phyloP scores from a whole-genome alignment of 2,797 vertebrate genomes.

The Hydrolagus colliei region DNA sequence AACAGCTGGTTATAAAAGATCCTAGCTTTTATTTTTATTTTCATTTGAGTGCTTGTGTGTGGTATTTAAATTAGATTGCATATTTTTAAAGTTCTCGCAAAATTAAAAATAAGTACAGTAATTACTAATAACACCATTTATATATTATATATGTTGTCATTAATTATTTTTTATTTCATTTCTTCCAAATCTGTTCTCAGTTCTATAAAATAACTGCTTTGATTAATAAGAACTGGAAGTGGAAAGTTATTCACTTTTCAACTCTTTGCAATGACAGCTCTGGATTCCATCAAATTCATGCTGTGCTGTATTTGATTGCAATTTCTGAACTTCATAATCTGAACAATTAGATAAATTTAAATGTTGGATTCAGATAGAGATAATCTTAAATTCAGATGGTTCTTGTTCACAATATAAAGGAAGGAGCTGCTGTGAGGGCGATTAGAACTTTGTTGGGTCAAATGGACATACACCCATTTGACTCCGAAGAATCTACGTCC shows the following conservation, averaged over 20 bases:
- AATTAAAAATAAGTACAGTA: not conserved
- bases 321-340: not conserved
- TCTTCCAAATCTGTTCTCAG: not conserved
- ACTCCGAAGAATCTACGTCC: no score
- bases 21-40: not conserved
- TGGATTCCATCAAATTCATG: not conserved
- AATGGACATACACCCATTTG: no score
- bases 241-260: not conserved
- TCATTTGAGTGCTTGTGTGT: not conserved
- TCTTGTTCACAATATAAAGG: not conserved
- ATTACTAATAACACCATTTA: not conserved
- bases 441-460: not conserved
- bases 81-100: not conserved
- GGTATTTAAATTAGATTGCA: not conserved
- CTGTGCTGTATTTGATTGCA: not conserved
- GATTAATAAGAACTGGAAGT: not conserved
- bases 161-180: not conserved
- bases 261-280: not conserved
- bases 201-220: conserved; percentile 4
- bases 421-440: not conserved
- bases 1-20: not conserved
- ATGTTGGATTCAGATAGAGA: not conserved
- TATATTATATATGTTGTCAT: no score
- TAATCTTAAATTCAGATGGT: not conserved
- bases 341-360: not conserved